A percentile compares a stretch with the other conserved stretches of the same genome.
Evolutionary conservation across 2,888 invertebrate genomes (phyloP).

Genomic region (Tolmerus cingulatus): DNA sequence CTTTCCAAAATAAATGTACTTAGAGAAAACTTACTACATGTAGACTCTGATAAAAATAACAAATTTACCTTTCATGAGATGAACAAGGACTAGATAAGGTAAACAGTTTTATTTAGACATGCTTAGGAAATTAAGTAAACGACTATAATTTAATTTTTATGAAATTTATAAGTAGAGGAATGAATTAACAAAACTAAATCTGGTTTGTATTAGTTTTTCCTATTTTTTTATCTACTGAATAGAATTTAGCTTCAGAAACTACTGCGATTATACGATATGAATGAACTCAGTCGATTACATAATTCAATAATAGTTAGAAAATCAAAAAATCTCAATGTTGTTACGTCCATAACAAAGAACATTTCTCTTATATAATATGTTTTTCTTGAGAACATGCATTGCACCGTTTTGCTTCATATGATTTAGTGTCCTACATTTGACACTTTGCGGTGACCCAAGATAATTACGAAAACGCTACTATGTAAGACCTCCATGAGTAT

Average conservation of each 20-base stretch:
- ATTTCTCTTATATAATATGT: neutral
- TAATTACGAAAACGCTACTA: neutral
- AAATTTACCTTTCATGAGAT: neutral
- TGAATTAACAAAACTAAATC: no score
- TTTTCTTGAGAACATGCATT: neutral
- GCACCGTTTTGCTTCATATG: neutral
- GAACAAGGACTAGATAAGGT: neutral
- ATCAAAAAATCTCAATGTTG: neutral
- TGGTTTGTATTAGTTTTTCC: no score
- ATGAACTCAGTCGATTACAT: no score
- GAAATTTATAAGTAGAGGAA: neutral
- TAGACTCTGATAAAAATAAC: neutral
- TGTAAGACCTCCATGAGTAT: neutral
- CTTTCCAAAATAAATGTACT: neutral
- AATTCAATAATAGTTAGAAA: no score
- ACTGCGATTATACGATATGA: no score
- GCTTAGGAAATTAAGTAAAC: neutral
- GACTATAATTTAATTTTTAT: no score
- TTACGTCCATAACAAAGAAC: neutral
- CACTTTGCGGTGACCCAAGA: neutral
- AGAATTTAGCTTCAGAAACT: no score
- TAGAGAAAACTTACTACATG: neutral
- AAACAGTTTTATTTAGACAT: neutral
- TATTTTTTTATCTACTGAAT: no score
- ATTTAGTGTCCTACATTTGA: neutral